Evolutionary conservation across 2,797 vertebrate genomes (phyloP), one percentile per base, ranked within the genome.

Genomic region (Craterocephalus amniculus): DNA sequence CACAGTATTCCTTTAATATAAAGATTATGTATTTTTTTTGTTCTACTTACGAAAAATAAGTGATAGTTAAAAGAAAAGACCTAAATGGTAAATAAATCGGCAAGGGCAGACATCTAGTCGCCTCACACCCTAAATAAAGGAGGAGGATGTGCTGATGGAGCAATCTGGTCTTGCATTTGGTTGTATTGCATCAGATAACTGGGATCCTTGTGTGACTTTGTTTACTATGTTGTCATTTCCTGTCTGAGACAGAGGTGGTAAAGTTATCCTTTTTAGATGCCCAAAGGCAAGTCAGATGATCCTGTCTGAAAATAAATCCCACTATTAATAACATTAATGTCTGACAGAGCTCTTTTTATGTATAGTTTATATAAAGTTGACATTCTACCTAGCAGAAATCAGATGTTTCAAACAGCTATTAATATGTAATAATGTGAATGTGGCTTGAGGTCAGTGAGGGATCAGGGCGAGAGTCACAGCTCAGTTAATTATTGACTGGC

Each of bases 401-500:
- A n/a, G 43, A 20, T 4, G 16, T 40, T 14, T 40, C 38, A 40
- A 45, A 10, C 5, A 3, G 6, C n/a, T n/a, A n/a, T 9, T 45
- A n/a, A 5, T 45, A n/a, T 20, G 16, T 20, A 18, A 18, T 20
- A 7, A 20, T 45, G 43, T 45, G 43, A 45, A n/a, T n/a, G 20
- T 9, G 18, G 43, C 43, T n/a, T 54, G 14, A 27, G 12, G 13
- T 27, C 51, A 27, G 13, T 54, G 4, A 27, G 14, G 13, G 51
- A 26, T 27, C 6, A 10, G 48, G 11, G n/a, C 48, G 61, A 51
- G 22, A 58, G 34, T 64, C 38, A 36, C 4, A 54, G 54, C 12
- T 59, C 22, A 40, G 58, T 55, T 78, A 71, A 87, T 81, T 51
- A 76, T 67, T 77, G 48, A 76, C 45, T n/a, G 31, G 38, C 29